Base-by-base conservation (phyloP, 2,888 invertebrate species). In the Miltochrista miniata region DNA sequence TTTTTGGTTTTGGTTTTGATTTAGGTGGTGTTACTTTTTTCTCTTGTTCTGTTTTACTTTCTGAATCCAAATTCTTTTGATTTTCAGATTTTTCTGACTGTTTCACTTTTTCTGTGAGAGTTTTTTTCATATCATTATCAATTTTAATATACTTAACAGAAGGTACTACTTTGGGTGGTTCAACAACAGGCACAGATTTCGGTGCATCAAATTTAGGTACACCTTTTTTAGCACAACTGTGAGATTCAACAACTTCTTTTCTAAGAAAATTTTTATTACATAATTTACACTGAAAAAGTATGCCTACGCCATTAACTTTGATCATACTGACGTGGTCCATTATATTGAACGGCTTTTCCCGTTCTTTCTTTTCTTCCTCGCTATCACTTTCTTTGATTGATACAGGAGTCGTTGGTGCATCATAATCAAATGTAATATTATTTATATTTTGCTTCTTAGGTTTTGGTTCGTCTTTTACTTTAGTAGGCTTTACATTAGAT, bases 251-350 rank as follows among this genome's bases (percentile, higher is more conserved):
- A 2, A 87, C 83, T 45, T 89, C 85, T 64, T 85, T 85, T 54
- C 84, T 88, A 4, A 91, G 66, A 57, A 92, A 90, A 56, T 92
- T 90, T 59, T 89, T 82, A 54, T 87, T 88, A 55, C 92, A 92
- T 14, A 90, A 63, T 62, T 85, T 86, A 70, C 92, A 92, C 58
- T 90, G 89, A 65, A 83, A 92, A 13, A 92, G 64, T n/a, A 81
- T 70, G 43, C 92, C 92, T 1, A 91, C 89, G 37, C 85, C 87
- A 68, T 85, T 87, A 0, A 91, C 91, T 76, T 89, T 92, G 8
- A 92, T 87, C 64, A 75, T 87, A 54, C 83, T 83, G 1, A 91
- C 76, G 63, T 90, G 79, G 49, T 91, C 85, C 89, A 90, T 89
- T 31, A 91, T 91, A 60, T 90, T 73, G 59, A 90, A 90, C 29